Evolutionary conservation across 1,140 invertebrate species (phyloP), one percentile per base, ranked within the genome.

Genomic region (Drosophila funebris): DNA sequence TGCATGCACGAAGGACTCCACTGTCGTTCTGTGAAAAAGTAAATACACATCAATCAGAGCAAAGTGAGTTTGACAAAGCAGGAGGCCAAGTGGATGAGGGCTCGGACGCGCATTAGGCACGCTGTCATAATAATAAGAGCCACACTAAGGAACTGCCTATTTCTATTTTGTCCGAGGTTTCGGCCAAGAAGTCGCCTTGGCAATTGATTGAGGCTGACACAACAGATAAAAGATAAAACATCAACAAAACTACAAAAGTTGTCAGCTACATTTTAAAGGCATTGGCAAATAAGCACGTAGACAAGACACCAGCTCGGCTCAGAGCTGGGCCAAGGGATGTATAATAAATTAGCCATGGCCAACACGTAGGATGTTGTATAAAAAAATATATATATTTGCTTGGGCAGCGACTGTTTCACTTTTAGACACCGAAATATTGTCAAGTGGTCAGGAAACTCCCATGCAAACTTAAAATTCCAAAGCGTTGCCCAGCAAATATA

Each of bases 301-400:
- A n/a, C n/a, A n/a, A n/a, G n/a, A n/a, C n/a, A n/a, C n/a, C n/a
- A n/a, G n/a, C n/a, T n/a, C n/a, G n/a, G n/a, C n/a, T 20, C 20
- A 13, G 20, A 24, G 11, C 3, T 13, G 20, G 43, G 18, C 29
- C 50, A 68, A 20, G 62, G 36, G 62, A 52, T 44, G 66, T 71
- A 78, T 87, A 82, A 82, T 78, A 87, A 87, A 87, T 87, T 88
- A 88, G 66, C 83, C 66, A 88, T 87, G 82, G 78, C 78, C 61
- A 43, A 63, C 82, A 87, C 82, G 82, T 87, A 87, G 82, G 39
- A 8, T 9, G 14, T 52, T 70, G 46, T 67, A 82, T 88, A 69
- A 87, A 88, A 50, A 36, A 11, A 33, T 11, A 33, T 9, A 50
- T 50, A 29, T 70, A 73, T 74, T 75, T 80, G 76, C 71, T 78